Evolutionary conservation across 2,888 invertebrate species (phyloP), one percentile per base, ranked within the genome.

Genomic region (Protophormia terraenovae): DNA sequence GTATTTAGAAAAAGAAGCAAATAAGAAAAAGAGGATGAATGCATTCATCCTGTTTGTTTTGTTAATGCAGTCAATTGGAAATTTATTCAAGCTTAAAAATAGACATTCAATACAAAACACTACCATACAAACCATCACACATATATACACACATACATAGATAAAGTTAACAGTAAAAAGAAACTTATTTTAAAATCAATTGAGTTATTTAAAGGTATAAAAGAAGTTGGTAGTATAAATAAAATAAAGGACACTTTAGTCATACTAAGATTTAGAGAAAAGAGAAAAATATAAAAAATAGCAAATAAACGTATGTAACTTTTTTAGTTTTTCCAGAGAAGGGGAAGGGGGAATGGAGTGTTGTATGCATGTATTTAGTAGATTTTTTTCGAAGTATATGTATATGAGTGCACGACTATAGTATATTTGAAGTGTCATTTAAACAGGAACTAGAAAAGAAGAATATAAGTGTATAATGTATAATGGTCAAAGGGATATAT

Each of bases 21-120:
- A 62, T 12, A 0, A 47, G 19, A 50, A 62, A 27, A 62, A 38
- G 6, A 71, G 19, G 27, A 24, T 55, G 55, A 22, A 66, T 73
- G 55, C 72, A 83, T 76, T 7, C 76, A 76, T 77, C 58, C 76
- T 85, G 67, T 83, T 83, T 73, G 83, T 85, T 86, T 75, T 83
- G 62, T 82, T 82, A 83, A 87, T 86, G 82, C 87, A 87, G 76
- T 86, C 86, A 86, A 84, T 86, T 86, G 87, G 87, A 87, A 87
- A 87, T 84, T 86, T 84, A 86, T 86, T 86, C 87, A 87, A 87
- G 87, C 87, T 86, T 84, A 83, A 87, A 87, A 87, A 79, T 83
- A 86, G 76, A 83, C 86, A 83, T 77, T 77, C 71, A 79, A 50
- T 71, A 64, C 60, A 73, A 55, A 35, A 45, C 71, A 77, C 19